A percentile compares a stretch with the other conserved stretches of the same genome.
phyloP scores from a whole-genome alignment of 2,113 vertebrate genomes.

The Ceyx margarethae region DNA sequence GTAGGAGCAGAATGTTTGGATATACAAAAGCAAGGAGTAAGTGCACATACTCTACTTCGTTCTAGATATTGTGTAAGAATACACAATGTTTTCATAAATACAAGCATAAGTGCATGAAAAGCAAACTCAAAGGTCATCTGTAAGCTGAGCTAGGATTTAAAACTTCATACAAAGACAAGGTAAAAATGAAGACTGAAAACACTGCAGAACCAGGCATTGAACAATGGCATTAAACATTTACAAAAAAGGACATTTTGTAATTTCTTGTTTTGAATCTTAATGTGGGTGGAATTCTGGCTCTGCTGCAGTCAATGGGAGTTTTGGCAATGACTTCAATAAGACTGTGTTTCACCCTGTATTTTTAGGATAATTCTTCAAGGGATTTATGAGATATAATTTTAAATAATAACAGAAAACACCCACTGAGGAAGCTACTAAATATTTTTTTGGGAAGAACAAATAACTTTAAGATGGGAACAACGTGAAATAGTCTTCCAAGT shows the following conservation, averaged over 20 bases:
- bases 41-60: background rate
- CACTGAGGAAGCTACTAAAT: slow-evolving; percentile 61
- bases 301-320: slow-evolving; percentile 49
- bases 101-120: background rate
- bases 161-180: background rate
- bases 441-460: slow-evolving; percentile 49
- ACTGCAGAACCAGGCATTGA: background rate
- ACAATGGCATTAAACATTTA: slow-evolving; percentile 9
- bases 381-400: slow-evolving; percentile 65
- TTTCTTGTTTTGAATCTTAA: slow-evolving; percentile 58
- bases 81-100: background rate
- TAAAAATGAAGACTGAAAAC: background rate
- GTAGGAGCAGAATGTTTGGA: slow-evolving; percentile 4
- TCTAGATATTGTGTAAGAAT: background rate
- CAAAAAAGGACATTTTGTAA: slow-evolving; percentile 16
- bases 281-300: slow-evolving; percentile 67
- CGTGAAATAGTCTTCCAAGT: slow-evolving; percentile 38
- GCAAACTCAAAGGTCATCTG: background rate
- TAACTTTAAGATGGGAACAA: slow-evolving; percentile 38
- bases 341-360: slow-evolving; percentile 53
- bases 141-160: background rate
- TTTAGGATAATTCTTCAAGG: slow-evolving; percentile 51
- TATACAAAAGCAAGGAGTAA: background rate
- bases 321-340: slow-evolving; percentile 64
- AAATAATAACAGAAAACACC: slow-evolving; percentile 72